Conservation (phyloP, 2,888 invertebrate species). For the Trichacis sp. region DNA sequence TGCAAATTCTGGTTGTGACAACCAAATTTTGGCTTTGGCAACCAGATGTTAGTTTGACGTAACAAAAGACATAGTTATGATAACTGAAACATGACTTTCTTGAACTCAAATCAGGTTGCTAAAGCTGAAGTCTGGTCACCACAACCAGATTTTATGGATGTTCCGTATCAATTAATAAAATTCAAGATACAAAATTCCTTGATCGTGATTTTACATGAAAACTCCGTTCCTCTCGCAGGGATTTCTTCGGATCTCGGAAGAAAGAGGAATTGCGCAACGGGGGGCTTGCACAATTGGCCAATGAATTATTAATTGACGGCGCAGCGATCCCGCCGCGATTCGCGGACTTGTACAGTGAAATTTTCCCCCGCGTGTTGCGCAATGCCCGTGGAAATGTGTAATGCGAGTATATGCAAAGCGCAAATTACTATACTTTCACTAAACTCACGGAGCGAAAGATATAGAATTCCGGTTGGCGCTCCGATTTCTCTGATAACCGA, state of each 20-base stretch:
- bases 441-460: slow-evolving; percentile 26
- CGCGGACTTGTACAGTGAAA: slow-evolving; percentile 21
- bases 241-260: slow-evolving; percentile 15
- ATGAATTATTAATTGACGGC: slow-evolving; percentile 31
- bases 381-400: slow-evolving; percentile 30
- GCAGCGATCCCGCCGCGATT: slow-evolving; percentile 7
- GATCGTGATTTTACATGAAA: too few species aligned
- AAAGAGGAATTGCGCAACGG: slow-evolving; percentile 24
- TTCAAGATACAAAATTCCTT: too few species aligned
- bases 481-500: slow-evolving; percentile 43
- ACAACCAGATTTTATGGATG: too few species aligned
- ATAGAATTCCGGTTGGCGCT: slow-evolving; percentile 41
- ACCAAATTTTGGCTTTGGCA: too few species aligned
- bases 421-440: slow-evolving; percentile 44
- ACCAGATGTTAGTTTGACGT: too few species aligned
- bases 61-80: too few species aligned
- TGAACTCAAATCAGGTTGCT: too few species aligned
- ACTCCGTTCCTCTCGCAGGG: too few species aligned
- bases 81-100: too few species aligned
- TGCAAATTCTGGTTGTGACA: too few species aligned
- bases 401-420: slow-evolving; percentile 40
- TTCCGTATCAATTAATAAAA: too few species aligned
- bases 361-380: slow-evolving; percentile 29
- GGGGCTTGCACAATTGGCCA: slow-evolving; percentile 14
- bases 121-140: too few species aligned